Evolutionary conservation across 2,113 vertebrate genomes (phyloP).

Genomic region (Dromaius novaehollandiae): DNA sequence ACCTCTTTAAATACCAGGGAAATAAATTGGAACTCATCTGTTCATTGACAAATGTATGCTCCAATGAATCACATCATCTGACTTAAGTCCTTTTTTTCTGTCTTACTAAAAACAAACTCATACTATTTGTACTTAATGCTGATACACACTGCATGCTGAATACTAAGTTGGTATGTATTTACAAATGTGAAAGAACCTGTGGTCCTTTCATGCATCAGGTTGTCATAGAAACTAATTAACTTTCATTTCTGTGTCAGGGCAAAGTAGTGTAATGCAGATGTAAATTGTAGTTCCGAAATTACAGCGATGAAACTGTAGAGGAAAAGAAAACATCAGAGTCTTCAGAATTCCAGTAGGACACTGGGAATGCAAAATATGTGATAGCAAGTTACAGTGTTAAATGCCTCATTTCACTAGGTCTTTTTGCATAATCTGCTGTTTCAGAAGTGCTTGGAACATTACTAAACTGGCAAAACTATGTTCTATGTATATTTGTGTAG

Average conservation of each 20-base stretch:
- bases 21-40: constrained; percentile 54
- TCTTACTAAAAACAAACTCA: constrained; percentile 72
- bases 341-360: constrained; percentile 68
- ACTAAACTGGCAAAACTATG: constrained; percentile 24
- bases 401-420: constrained; percentile 39
- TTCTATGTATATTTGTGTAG: neutral
- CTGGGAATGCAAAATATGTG: neutral
- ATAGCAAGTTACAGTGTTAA: constrained; percentile 45
- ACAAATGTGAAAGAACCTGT: constrained; percentile 73
- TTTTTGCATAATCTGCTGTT: constrained; percentile 47
- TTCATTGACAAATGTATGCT: constrained; percentile 51
- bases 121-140: constrained; percentile 72
- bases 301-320: constrained; percentile 52
- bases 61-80: constrained; percentile 62
- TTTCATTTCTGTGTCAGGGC: constrained; percentile 78
- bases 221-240: constrained; percentile 83
- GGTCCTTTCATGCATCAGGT: constrained; percentile 78
- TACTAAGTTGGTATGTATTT: constrained; percentile 77
- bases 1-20: constrained; percentile 10
- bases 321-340: constrained; percentile 49
- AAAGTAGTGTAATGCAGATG: constrained; percentile 70
- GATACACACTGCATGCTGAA: constrained; percentile 64
- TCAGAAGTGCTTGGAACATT: constrained; percentile 40
- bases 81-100: constrained; percentile 63
- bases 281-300: constrained; percentile 76